phyloP scores from a whole-genome alignment of 2,797 vertebrate genomes.

The Melanotaenia boesemani region DNA sequence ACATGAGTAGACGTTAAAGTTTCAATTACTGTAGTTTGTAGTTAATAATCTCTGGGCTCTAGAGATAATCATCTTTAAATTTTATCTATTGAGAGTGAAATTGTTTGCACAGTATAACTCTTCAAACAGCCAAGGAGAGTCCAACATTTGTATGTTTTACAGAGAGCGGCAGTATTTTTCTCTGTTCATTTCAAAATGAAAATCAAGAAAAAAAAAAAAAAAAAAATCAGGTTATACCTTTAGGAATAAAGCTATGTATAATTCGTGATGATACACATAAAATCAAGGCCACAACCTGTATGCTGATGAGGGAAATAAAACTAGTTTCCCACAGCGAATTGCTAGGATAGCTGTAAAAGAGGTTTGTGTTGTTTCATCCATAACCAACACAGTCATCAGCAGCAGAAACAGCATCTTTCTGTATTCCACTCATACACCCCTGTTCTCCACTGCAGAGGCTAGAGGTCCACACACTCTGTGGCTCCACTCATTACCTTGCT shows the following conservation, averaged over 20 bases:
- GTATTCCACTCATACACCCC: slow-evolving; percentile 71
- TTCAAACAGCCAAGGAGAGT: neutral
- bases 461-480: slow-evolving; percentile 72
- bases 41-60: neutral
- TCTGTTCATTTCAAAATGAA: neutral
- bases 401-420: slow-evolving; percentile 56
- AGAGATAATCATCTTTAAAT: neutral
- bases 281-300: slow-evolving; percentile 18
- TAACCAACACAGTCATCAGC: slow-evolving; percentile 69
- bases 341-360: slow-evolving; percentile 40
- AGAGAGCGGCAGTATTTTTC: neutral
- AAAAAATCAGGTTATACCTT: neutral
- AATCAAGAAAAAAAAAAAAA: neutral
- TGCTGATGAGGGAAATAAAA: slow-evolving; percentile 35
- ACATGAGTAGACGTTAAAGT: neutral
- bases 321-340: slow-evolving; percentile 35
- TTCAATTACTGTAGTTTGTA: neutral
- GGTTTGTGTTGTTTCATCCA: slow-evolving; percentile 58
- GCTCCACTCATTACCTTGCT: slow-evolving; percentile 74
- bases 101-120: neutral
- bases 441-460: slow-evolving; percentile 68
- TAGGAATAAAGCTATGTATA: neutral
- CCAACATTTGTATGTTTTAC: neutral
- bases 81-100: neutral
- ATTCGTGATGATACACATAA: slow-evolving; percentile 17